These are phyloP conservation scores for Lagocephalus sceleratus DNA, from an alignment of 2,797 vertebrate species.

Conservation along the genomic window DNA sequence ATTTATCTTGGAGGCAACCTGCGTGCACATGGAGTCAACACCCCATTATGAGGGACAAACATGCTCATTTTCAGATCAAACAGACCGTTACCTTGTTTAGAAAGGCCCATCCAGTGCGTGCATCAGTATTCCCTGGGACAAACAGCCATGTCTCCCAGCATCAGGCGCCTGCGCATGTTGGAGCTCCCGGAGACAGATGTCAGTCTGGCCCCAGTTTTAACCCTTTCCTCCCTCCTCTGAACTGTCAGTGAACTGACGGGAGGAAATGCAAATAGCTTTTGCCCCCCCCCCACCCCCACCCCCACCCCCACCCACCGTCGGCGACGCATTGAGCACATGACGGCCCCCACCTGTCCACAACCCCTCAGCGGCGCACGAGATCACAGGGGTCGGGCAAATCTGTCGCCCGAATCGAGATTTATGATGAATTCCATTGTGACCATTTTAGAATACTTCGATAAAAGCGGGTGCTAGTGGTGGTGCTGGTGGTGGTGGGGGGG, in stretches of 20 bases:
- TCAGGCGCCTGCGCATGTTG: slow-evolving; percentile 40
- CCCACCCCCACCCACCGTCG: too few relatives aligned
- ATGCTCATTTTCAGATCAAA: slow-evolving; percentile 10
- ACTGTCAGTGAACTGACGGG: slow-evolving; percentile 50
- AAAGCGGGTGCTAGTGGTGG: not conserved
- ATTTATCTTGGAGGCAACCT: slow-evolving; percentile 5
- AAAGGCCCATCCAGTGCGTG: slow-evolving; percentile 19
- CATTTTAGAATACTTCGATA: slow-evolving; percentile 14
- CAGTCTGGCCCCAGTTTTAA: slow-evolving; percentile 16
- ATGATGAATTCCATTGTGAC: slow-evolving; percentile 3
- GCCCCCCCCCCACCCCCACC: too few relatives aligned
- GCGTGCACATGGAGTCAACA: slow-evolving; percentile 27
- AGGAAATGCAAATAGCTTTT: slow-evolving; percentile 63
- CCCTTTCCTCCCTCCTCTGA: slow-evolving; percentile 34
- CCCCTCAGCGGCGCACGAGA: slow-evolving; percentile 1
- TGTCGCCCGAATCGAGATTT: not conserved
- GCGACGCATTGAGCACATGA: slow-evolving; percentile 53
- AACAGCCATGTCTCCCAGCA: slow-evolving; percentile 17
- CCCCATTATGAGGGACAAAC: slow-evolving; percentile 19
- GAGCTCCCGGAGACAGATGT: slow-evolving; percentile 38
- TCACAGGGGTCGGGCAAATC: slow-evolving; percentile 9
- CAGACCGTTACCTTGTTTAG: slow-evolving; percentile 43
- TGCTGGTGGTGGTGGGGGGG: not conserved
- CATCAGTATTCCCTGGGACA: slow-evolving; percentile 38
- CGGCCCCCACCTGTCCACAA: slow-evolving; percentile 55